A percentile compares a stretch with the other conserved stretches of the same genome.
phyloP scores from a whole-genome alignment of 1,140 invertebrate genomes.

The Ceratosolen solmsi region DNA sequence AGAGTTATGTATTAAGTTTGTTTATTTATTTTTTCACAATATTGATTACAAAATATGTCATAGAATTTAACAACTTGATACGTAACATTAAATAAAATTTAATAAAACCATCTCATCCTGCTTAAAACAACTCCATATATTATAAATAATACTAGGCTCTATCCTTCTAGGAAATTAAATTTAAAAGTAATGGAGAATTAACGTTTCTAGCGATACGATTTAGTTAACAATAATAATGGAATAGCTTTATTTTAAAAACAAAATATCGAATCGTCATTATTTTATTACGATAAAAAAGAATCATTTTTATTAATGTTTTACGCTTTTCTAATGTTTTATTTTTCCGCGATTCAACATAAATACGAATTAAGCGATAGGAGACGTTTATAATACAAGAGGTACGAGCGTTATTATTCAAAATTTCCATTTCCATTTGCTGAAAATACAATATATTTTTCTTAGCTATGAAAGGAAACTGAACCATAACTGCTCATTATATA shows the following conservation, averaged over 20 bases:
- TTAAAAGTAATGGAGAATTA: neutral
- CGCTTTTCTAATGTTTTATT: too few relatives aligned
- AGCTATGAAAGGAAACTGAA: neutral
- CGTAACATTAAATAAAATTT: neutral
- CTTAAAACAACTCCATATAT: neutral
- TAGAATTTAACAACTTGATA: neutral
- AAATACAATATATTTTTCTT: neutral
- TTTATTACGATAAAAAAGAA: neutral
- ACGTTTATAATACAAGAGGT: neutral
- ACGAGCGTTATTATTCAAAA: constrained; percentile 3
- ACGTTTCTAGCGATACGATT: neutral
- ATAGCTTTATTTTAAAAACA: too few relatives aligned
- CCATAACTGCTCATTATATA: neutral
- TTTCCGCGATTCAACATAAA: too few relatives aligned
- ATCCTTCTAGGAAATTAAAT: neutral
- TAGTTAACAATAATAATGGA: neutral
- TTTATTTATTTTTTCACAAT: too few relatives aligned
- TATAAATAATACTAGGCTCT: neutral
- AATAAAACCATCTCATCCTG: neutral
- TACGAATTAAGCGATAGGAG: neutral
- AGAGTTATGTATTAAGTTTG: too few relatives aligned
- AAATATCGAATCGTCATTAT: neutral
- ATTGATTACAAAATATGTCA: neutral
- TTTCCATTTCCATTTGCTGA: neutral
- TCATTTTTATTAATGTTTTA: too few relatives aligned